Evolutionary conservation across 2,888 invertebrate species (phyloP).

Genomic region (Poecilobothrus nobilitatus): DNA sequence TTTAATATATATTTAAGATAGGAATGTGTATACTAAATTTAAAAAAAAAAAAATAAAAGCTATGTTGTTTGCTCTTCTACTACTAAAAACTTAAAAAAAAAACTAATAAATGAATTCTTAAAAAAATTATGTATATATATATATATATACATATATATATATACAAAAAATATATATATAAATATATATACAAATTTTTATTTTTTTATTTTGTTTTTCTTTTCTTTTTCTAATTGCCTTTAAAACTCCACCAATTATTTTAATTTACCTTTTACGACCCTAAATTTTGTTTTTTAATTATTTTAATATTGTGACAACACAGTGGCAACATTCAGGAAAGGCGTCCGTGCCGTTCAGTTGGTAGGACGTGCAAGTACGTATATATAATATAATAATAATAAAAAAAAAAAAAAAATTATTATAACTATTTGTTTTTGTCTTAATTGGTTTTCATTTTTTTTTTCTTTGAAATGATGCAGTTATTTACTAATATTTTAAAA

Average conservation of each 20-base stretch:
- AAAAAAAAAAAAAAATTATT: not conserved
- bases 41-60: not conserved
- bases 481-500: not conserved
- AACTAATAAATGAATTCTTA: not conserved
- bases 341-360: slow-evolving; percentile 98
- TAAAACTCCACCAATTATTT: slow-evolving; percentile 27
- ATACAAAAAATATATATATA: not conserved
- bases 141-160: not conserved
- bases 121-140: not conserved
- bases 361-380: slow-evolving; percentile 98
- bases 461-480: not conserved
- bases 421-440: not conserved
- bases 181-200: not conserved
- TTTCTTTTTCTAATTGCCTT: slow-evolving; percentile 23
- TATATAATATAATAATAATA: slow-evolving; percentile 28
- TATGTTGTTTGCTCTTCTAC: not conserved
- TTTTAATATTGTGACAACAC: slow-evolving; percentile 43
- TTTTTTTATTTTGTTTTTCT: slow-evolving; percentile 18
- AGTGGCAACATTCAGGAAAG: slow-evolving; percentile 99
- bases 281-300: slow-evolving; percentile 37
- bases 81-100: not conserved
- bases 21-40: not conserved
- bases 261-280: slow-evolving; percentile 44
- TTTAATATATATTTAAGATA: not conserved
- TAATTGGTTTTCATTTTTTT: slow-evolving; percentile 4